Percentiles rank a stretch among this genome's conserved stretches.
phyloP scores from a whole-genome alignment of 2,113 vertebrate species.

The Labeo rohita region DNA sequence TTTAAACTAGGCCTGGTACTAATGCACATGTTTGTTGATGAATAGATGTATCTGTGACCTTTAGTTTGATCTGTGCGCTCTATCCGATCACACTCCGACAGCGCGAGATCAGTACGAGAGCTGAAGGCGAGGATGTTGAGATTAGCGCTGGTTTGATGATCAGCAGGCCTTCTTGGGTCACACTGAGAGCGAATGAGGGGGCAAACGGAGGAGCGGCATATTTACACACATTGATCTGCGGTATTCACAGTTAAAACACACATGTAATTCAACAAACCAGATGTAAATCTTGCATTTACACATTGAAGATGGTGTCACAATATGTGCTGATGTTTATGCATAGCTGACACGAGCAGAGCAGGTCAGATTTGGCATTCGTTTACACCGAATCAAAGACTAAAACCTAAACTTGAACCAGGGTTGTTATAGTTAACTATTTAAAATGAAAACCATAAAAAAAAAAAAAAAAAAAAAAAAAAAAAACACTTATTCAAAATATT shows the following conservation, averaged over 20 bases:
- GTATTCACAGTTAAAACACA: neutral
- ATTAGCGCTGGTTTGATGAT: constrained; percentile 9
- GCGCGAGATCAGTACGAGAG: neutral
- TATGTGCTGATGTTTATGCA: neutral
- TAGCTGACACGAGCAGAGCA: neutral
- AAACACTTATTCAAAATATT: too few relatives aligned
- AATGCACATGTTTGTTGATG: neutral
- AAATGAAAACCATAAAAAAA: neutral
- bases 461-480: too few relatives aligned
- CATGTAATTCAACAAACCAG: neutral
- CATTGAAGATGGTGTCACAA: neutral
- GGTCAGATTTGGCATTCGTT: neutral
- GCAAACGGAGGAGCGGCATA: neutral
- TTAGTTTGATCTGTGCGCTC: neutral
- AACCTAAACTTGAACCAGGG: neutral
- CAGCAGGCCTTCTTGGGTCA: constrained; percentile 21
- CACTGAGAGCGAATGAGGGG: neutral
- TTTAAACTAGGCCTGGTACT: neutral
- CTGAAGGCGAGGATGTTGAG: constrained; percentile 10
- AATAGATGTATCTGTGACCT: neutral
- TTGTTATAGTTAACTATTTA: neutral
- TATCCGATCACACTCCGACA: neutral
- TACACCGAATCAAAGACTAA: neutral
- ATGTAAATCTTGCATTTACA: neutral
- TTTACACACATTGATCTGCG: neutral